phyloP scores from a whole-genome alignment of 1,140 invertebrate genomes.

The Zaprionus tsacasi region DNA sequence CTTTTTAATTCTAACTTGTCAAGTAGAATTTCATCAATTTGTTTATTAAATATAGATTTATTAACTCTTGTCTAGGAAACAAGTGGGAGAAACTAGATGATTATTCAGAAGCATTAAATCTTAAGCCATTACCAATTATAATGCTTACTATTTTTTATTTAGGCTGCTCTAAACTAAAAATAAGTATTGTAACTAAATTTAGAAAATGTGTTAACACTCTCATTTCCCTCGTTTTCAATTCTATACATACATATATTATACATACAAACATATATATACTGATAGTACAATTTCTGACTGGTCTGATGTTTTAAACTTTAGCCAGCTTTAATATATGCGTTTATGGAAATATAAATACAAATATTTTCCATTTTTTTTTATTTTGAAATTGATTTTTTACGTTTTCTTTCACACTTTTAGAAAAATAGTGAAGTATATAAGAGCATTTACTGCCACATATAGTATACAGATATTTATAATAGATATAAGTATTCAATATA shows the following conservation, averaged over 20 bases:
- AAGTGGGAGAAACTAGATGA: background rate
- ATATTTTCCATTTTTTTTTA: conserved; percentile 1
- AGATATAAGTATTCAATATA: conserved; percentile 35
- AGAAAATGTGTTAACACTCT: conserved; percentile 13
- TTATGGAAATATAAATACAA: conserved; percentile 26
- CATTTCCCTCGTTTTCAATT: conserved; percentile 16
- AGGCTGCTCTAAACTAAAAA: conserved; percentile 4
- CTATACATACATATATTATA: conserved; percentile 8
- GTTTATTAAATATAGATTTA: conserved; percentile 16
- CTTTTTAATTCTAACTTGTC: background rate
- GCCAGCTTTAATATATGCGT: conserved; percentile 10
- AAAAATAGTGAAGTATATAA: conserved; percentile 29
- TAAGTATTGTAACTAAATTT: conserved; percentile 15
- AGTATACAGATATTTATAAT: conserved; percentile 40
- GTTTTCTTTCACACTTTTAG: conserved; percentile 6
- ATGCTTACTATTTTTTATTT: background rate
- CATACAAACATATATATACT: conserved; percentile 17
- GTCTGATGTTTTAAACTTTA: background rate
- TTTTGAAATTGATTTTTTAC: background rate
- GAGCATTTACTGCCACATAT: conserved; percentile 51
- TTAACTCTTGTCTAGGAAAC: conserved; percentile 7
- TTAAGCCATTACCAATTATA: background rate
- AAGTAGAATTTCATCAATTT: background rate
- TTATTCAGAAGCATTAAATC: background rate
- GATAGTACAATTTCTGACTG: conserved; percentile 14